phyloP scores from a whole-genome alignment of 2,888 invertebrate species.

The Dryobotodes eremita region DNA sequence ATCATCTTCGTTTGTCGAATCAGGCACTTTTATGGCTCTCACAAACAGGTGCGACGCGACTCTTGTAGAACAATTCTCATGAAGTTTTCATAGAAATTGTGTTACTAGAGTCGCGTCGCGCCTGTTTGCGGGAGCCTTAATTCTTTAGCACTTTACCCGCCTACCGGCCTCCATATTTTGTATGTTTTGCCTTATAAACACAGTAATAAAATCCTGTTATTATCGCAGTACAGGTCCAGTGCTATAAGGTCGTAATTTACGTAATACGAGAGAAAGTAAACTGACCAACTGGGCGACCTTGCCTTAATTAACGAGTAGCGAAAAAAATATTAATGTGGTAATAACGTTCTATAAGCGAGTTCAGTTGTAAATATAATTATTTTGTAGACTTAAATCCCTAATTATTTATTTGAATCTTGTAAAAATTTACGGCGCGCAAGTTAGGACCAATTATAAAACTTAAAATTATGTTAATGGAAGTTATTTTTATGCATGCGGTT shows the following conservation, averaged over 20 bases:
- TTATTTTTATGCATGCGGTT: neutral
- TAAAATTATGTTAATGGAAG: neutral
- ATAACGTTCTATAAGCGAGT: constrained; percentile 29
- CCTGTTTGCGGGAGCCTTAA: no score
- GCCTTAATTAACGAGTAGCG: constrained; percentile 51
- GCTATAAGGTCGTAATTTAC: constrained; percentile 54
- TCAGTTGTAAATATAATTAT: constrained; percentile 21
- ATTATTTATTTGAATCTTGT: constrained; percentile 1
- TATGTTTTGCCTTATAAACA: constrained; percentile 20
- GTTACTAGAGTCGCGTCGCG: no score
- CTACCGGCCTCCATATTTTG: neutral
- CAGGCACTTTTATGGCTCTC: neutral
- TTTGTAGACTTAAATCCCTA: neutral
- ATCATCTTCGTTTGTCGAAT: neutral
- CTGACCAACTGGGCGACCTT: constrained; percentile 62
- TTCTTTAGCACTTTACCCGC: neutral
- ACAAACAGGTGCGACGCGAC: no score
- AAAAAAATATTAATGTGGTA: constrained; percentile 51
- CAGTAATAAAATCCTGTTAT: constrained; percentile 41
- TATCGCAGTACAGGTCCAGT: constrained; percentile 33
- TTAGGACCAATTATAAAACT: constrained; percentile 22
- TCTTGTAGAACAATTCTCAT: no score
- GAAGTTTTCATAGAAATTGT: no score
- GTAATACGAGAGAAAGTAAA: constrained; percentile 66
- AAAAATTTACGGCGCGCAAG: constrained; percentile 20